These are phyloP conservation scores for Invenusta paracnida DNA, from an alignment of 2,888 invertebrate species.

Conservation along the genomic window DNA sequence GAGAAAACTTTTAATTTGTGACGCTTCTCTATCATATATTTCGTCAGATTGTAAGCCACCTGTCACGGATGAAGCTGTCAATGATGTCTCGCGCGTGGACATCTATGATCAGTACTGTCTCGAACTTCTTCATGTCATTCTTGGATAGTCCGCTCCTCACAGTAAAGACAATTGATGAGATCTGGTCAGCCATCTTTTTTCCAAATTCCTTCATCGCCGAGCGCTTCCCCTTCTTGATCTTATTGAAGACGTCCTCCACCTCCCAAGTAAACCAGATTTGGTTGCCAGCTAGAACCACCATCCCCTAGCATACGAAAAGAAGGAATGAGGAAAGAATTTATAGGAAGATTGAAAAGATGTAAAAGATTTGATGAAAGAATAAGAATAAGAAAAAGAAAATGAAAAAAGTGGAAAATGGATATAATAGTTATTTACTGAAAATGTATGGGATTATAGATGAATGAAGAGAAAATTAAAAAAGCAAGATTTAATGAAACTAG, in stretches of 20 bases:
- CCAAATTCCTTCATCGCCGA: slow-evolving; percentile 45
- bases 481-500: too few species aligned
- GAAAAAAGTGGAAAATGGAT: too few species aligned
- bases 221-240: slow-evolving; percentile 44
- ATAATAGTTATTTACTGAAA: too few species aligned
- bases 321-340: too few species aligned
- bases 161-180: slow-evolving; percentile 39
- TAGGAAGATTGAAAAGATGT: too few species aligned
- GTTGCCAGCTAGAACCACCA: slow-evolving; percentile 44
- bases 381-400: too few species aligned
- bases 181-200: slow-evolving; percentile 42
- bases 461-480: too few species aligned
- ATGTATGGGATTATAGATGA: too few species aligned
- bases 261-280: slow-evolving; percentile 46
- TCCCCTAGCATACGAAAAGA: too few species aligned
- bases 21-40: too few species aligned
- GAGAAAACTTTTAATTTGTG: too few species aligned
- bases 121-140: slow-evolving; percentile 45
- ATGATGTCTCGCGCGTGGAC: slow-evolving; percentile 45
- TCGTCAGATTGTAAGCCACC: slow-evolving; percentile 37
- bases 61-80: slow-evolving; percentile 43
- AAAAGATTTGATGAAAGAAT: too few species aligned
- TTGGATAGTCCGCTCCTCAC: slow-evolving; percentile 34
- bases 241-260: slow-evolving; percentile 44
- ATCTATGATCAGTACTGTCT: slow-evolving; percentile 44